Conservation (phyloP, 2,888 invertebrate genomes). For the Cheilosia pagana region DNA sequence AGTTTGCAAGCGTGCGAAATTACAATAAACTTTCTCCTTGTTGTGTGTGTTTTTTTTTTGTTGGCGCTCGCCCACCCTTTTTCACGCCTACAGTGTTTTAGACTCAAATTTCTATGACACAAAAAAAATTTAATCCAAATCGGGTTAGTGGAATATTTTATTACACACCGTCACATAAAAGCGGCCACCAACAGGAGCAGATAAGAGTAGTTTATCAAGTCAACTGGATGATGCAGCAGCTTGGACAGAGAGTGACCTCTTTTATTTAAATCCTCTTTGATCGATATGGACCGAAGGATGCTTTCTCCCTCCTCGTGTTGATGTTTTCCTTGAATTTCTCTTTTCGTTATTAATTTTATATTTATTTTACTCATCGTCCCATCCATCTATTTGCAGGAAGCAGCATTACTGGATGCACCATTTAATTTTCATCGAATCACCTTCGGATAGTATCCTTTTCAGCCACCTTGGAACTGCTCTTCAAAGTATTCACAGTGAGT, state of each 20-base stretch:
- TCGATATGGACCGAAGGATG: constrained; percentile 42
- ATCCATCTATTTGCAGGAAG: constrained; percentile 14
- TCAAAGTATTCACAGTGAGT: constrained; percentile 23
- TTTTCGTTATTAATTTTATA: constrained; percentile 6
- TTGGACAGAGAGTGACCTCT: background rate
- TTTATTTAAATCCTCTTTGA: constrained; percentile 49
- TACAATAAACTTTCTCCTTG: constrained; percentile 4
- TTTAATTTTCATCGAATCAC: constrained; percentile 2
- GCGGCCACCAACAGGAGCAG: background rate
- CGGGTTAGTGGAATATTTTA: background rate
- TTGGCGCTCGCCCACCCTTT: background rate
- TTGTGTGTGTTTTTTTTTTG: background rate
- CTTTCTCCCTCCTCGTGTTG: constrained; percentile 8
- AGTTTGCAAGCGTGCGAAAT: constrained; percentile 43
- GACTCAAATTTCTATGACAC: constrained; percentile 4
- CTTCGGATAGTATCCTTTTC: constrained; percentile 1
- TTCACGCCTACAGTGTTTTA: constrained; percentile 5
- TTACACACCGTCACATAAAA: constrained; percentile 2
- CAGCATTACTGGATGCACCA: constrained; percentile 10
- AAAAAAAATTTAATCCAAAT: background rate
- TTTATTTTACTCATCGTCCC: constrained; percentile 3
- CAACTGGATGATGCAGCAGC: constrained; percentile 29
- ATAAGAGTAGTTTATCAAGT: constrained; percentile 10
- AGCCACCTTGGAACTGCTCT: constrained; percentile 1
- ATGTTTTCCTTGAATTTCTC: constrained; percentile 27